Percentiles rank a stretch among this genome's conserved stretches.
These are phyloP conservation scores for Drosophila miranda DNA, from an alignment of 1,140 invertebrate genomes.

Conservation along the genomic window DNA sequence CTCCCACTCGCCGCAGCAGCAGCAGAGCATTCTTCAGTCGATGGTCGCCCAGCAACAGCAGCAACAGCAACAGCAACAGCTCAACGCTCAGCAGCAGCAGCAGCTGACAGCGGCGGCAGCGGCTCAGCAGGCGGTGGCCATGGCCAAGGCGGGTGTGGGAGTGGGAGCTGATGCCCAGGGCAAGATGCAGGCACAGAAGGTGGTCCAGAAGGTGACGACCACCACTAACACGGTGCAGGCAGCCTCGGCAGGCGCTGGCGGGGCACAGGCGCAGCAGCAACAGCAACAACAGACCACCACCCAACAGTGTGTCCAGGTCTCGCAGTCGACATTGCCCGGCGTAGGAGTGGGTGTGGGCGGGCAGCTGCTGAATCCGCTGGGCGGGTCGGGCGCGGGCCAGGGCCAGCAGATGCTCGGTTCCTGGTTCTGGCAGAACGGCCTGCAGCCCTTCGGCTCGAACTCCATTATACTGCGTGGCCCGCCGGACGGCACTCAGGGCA, in stretches of 20 bases:
- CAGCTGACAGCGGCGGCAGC: slow-evolving; percentile 26
- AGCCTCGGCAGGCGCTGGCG: slow-evolving; percentile 45
- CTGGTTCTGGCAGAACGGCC: slow-evolving; percentile 86
- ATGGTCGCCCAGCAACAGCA: slow-evolving; percentile 65
- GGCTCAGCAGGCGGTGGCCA: slow-evolving; percentile 56
- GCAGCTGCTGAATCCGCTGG: slow-evolving; percentile 86
- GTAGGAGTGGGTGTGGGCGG: slow-evolving; percentile 82
- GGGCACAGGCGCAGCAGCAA: slow-evolving; percentile 46
- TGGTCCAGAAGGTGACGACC: slow-evolving; percentile 84
- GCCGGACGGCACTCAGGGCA: slow-evolving; percentile 87
- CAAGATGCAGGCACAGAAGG: slow-evolving; percentile 84
- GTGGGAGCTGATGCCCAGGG: slow-evolving; percentile 54
- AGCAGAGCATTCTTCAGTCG: slow-evolving; percentile 75
- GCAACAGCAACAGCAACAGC: slow-evolving; percentile 42
- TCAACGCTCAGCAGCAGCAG: slow-evolving; percentile 22
- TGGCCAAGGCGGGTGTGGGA: slow-evolving; percentile 46
- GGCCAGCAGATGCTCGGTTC: slow-evolving; percentile 85
- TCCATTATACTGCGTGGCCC: slow-evolving; percentile 92
- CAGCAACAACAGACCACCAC: slow-evolving; percentile 82
- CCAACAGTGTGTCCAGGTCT: slow-evolving; percentile 87
- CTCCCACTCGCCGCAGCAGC: slow-evolving; percentile 86
- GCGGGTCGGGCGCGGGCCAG: slow-evolving; percentile 84
- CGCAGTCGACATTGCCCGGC: slow-evolving; percentile 85
- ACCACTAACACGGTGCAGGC: slow-evolving; percentile 80
- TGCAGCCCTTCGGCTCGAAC: slow-evolving; percentile 89